Conservation (phyloP, 2,797 vertebrate genomes). For the Melanogrammus aeglefinus region DNA sequence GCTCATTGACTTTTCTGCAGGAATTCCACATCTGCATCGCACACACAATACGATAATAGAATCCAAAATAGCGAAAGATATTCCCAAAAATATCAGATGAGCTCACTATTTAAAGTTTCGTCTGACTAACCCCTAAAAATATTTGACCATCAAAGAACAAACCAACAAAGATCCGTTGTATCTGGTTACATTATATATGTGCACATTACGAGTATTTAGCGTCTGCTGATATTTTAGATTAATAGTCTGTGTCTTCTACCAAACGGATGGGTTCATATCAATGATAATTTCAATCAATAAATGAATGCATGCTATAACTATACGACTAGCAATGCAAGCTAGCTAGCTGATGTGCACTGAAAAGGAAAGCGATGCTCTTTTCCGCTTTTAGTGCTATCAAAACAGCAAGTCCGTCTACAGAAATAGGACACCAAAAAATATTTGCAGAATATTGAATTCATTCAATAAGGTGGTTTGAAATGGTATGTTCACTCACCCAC, state of each 20-base stretch:
- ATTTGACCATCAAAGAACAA: too few relatives aligned
- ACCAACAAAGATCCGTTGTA: too few relatives aligned
- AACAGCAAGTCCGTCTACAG: not conserved
- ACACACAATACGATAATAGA: not conserved
- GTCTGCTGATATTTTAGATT: not conserved
- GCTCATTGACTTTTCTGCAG: slow-evolving; percentile 30
- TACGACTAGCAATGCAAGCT: slow-evolving; percentile 19
- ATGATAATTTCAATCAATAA: slow-evolving; percentile 14
- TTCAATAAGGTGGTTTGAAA: not conserved
- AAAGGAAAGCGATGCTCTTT: not conserved
- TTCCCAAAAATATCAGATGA: slow-evolving; percentile 7
- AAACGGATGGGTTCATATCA: not conserved
- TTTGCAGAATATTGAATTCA: accelerated
- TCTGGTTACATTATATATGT: not conserved
- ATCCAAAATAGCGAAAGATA: not conserved
- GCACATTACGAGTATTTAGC: not conserved
- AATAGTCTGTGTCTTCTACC: not conserved
- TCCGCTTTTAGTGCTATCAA: not conserved
- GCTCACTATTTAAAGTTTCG: not conserved
- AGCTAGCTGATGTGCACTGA: slow-evolving; percentile 43
- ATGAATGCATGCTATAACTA: slow-evolving; percentile 22
- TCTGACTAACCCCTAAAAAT: not conserved
- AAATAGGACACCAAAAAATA: not conserved
- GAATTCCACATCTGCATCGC: not conserved
- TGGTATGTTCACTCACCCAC: slow-evolving; percentile 63